Evolutionary conservation across 30 jellyfish, hydroid and myxozoan species (phyloP).

Genomic region (Aurelia coerulea): DNA sequence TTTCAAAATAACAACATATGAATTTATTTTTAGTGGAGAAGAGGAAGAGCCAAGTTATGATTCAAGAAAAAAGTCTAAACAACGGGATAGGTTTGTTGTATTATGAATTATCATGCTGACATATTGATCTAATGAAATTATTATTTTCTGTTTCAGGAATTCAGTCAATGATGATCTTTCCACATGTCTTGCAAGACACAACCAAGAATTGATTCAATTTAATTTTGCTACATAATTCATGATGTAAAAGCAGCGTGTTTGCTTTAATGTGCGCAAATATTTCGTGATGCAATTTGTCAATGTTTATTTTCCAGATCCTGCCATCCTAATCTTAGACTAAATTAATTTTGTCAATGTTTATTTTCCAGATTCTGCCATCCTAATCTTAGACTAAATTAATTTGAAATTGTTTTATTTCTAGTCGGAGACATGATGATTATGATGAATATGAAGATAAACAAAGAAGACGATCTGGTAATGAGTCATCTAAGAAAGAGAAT

Average conservation of each 20-base stretch:
- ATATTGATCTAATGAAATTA: too few relatives aligned
- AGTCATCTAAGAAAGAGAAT: slow-evolving; percentile 31
- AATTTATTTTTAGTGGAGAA: slow-evolving; percentile 3
- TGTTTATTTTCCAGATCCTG: too few relatives aligned
- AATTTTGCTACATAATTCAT: too few relatives aligned
- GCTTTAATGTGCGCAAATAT: neutral
- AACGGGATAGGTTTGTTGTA: slow-evolving; percentile 64
- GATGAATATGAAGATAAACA: neutral
- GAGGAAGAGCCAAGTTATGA: slow-evolving; percentile 30
- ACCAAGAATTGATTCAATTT: too few relatives aligned
- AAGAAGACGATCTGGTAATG: neutral
- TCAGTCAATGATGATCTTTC: too few relatives aligned
- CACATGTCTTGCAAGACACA: too few relatives aligned
- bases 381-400: neutral
- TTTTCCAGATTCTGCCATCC: too few relatives aligned
- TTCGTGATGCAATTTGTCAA: too few relatives aligned
- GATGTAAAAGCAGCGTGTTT: neutral
- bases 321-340: neutral
- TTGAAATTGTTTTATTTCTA: neutral
- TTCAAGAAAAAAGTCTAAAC: slow-evolving; percentile 43
- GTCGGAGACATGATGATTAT: neutral
- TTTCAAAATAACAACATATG: neutral
- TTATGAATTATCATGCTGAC: neutral
- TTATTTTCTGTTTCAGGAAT: neutral
- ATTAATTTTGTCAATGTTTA: neutral